A percentile compares a stretch with the other conserved stretches of the same genome.
phyloP scores from a whole-genome alignment of 2,797 vertebrate species.

The Orestias chungarensis region DNA sequence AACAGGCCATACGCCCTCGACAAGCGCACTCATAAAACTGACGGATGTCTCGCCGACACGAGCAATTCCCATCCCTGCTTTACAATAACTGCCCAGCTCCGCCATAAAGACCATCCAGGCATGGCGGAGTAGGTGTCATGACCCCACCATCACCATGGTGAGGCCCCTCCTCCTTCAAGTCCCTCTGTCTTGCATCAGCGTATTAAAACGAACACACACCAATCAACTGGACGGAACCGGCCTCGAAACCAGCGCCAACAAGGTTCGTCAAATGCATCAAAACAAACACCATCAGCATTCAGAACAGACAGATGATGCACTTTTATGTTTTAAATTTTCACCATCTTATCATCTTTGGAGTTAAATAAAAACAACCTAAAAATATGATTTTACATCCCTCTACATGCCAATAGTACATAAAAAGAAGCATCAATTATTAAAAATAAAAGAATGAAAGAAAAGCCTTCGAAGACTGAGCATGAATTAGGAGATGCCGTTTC shows the following conservation, averaged over 20 bases:
- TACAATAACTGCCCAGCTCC: slow-evolving; percentile 70
- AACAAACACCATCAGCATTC: no score
- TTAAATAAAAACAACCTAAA: not conserved
- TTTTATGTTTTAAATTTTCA: not conserved
- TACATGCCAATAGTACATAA: not conserved
- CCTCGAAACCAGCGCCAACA: no score
- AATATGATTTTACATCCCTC: not conserved
- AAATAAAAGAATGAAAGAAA: not conserved
- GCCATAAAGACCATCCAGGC: slow-evolving; percentile 71
- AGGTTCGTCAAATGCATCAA: no score
- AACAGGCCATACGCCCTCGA: slow-evolving; percentile 15
- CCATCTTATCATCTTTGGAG: no score
- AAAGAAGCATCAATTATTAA: not conserved
- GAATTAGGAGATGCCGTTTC: no score
- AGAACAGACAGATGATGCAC: not conserved
- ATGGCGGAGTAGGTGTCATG: slow-evolving; percentile 61
- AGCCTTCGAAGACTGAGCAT: no score
- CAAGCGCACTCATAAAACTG: slow-evolving; percentile 9
- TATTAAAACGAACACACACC: slow-evolving; percentile 50
- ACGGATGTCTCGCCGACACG: slow-evolving; percentile 30
- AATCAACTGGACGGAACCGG: not conserved
- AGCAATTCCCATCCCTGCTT: slow-evolving; percentile 30
- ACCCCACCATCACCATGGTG: slow-evolving; percentile 67
- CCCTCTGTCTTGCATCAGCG: slow-evolving; percentile 58
- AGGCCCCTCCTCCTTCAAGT: slow-evolving; percentile 69